A percentile compares a stretch with the other conserved stretches of the same genome.
Conservation (phyloP, 2,888 invertebrate genomes). For the Argyra leucocephala region DNA sequence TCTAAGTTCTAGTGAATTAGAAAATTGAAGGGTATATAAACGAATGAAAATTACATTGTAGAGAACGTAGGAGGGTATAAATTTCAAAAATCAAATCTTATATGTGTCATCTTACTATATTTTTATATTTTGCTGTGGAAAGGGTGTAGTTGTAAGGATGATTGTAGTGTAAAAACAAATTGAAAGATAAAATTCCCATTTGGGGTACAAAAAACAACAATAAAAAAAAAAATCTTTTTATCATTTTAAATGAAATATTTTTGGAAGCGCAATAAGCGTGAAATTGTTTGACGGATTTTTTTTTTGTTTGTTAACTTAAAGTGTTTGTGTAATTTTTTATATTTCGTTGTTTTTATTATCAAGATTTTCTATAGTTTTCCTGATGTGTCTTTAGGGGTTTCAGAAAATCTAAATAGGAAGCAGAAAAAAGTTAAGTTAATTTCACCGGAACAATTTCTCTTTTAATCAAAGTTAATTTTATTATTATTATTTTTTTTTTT, state of each 20-base stretch:
- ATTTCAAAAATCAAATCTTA: background rate
- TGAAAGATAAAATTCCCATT: background rate
- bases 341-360: background rate
- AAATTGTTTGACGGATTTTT: slow-evolving; percentile 12
- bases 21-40: no score
- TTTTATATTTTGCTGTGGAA: no score
- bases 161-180: no score
- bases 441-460: background rate
- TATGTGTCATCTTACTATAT: background rate
- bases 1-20: no score
- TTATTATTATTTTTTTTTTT: no score
- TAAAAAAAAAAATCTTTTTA: background rate
- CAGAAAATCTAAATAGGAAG: background rate
- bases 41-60: no score
- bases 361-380: background rate
- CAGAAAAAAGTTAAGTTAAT: background rate
- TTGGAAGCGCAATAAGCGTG: slow-evolving; percentile 8
- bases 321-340: background rate
- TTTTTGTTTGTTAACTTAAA: slow-evolving; percentile 4
- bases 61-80: background rate
- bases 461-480: background rate
- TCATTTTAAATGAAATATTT: background rate
- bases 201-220: background rate
- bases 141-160: no score
- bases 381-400: background rate